Evolutionary conservation across 2,113 vertebrate genomes (phyloP).

Genomic region (Neogobius melanostomus): DNA sequence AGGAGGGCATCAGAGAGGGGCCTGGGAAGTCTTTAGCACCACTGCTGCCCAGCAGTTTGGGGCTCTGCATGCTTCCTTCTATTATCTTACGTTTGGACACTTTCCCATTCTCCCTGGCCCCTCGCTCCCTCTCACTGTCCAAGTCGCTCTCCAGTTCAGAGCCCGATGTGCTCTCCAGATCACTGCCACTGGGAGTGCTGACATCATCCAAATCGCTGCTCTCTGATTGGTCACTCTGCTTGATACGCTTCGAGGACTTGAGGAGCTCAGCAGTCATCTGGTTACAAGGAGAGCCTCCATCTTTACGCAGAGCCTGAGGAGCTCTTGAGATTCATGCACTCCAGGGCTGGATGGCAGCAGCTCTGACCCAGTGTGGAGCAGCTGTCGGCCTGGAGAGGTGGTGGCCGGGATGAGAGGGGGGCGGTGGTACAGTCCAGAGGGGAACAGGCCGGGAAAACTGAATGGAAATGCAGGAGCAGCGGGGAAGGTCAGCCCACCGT

Average conservation of each 20-base stretch:
- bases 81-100: conserved; percentile 88
- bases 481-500: conserved; percentile 94
- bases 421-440: conserved; percentile 97
- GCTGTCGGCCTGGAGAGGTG: conserved; percentile 84
- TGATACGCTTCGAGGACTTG: conserved; percentile 79
- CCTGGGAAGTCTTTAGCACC: conserved; percentile 87
- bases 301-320: conserved; percentile 91
- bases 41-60: conserved; percentile 82
- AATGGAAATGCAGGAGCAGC: conserved; percentile 95
- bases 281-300: conserved; percentile 75
- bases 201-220: conserved; percentile 98
- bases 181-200: conserved; percentile 98
- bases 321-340: conserved; percentile 88
- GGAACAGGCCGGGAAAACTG: conserved; percentile 97
- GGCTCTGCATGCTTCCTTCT: conserved; percentile 83
- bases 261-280: conserved; percentile 81
- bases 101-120: conserved; percentile 93
- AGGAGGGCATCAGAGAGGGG: conserved; percentile 87
- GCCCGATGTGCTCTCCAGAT: conserved; percentile 96
- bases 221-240: conserved; percentile 97
- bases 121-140: conserved; percentile 97
- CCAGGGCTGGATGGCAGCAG: conserved; percentile 89
- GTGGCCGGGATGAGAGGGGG: conserved; percentile 92
- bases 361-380: conserved; percentile 80
- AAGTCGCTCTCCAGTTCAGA: conserved; percentile 98